Percentiles rank a stretch among this genome's conserved stretches.
These are phyloP conservation scores for Drosophila peninsularis DNA, from an alignment of 2,888 invertebrate genomes.

Conservation along the genomic window DNA sequence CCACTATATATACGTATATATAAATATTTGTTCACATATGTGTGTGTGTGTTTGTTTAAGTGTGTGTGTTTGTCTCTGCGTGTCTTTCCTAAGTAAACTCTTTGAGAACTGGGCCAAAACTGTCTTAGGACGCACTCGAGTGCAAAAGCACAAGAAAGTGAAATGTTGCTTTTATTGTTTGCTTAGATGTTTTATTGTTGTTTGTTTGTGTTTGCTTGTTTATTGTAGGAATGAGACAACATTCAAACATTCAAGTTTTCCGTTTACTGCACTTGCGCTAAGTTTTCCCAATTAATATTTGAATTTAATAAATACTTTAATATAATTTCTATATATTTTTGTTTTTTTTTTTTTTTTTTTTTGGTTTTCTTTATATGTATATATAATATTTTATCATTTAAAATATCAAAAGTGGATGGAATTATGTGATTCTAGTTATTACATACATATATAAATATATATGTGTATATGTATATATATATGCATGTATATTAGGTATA, in stretches of 20 bases:
- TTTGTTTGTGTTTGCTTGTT: slow-evolving; percentile 16
- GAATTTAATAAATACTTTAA: slow-evolving; percentile 34
- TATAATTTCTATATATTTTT: slow-evolving; percentile 30
- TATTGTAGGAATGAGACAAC: slow-evolving; percentile 67
- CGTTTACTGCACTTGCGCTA: slow-evolving; percentile 38
- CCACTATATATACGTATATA: slow-evolving; percentile 51
- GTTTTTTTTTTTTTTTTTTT: slow-evolving; percentile 27
- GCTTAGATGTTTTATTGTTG: slow-evolving; percentile 18
- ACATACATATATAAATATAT: slow-evolving; percentile 45
- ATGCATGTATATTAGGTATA: slow-evolving; percentile 25
- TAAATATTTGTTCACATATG: slow-evolving; percentile 37
- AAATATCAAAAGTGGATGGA: slow-evolving; percentile 82
- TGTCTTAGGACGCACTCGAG: slow-evolving; percentile 24
- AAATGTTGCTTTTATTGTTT: slow-evolving; percentile 16
- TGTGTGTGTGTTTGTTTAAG: slow-evolving; percentile 12
- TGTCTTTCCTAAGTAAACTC: slow-evolving; percentile 33
- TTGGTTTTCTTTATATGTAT: background rate
- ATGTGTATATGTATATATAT: slow-evolving; percentile 35
- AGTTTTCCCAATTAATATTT: slow-evolving; percentile 35
- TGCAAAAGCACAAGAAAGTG: slow-evolving; percentile 58
- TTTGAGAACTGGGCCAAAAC: slow-evolving; percentile 26
- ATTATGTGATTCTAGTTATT: slow-evolving; percentile 80
- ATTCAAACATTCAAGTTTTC: slow-evolving; percentile 61
- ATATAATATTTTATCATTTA: slow-evolving; percentile 51
- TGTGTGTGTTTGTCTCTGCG: slow-evolving; percentile 28